These are phyloP conservation scores for Triplophysa tibetana DNA, from an alignment of 2,113 vertebrate species.

Conservation along the genomic window DNA sequence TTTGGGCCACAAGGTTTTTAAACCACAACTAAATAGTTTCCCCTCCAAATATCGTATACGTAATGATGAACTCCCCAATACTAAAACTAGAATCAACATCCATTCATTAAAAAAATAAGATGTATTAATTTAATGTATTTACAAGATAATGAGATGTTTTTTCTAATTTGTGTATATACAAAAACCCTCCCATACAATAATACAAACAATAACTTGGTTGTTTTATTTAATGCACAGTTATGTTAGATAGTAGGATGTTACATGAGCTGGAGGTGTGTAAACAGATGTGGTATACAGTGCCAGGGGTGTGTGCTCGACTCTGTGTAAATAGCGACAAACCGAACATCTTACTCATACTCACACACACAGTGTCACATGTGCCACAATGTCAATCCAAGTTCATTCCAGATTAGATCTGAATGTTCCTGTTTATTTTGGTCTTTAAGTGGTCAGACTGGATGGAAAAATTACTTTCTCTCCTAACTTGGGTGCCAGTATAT, in stretches of 20 bases:
- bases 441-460: not conserved
- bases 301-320: slow-evolving; percentile 44
- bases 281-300: slow-evolving; percentile 69
- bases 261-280: slow-evolving; percentile 59
- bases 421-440: not conserved
- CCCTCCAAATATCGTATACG: slow-evolving; percentile 61
- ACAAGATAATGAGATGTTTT: too few species aligned
- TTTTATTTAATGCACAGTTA: slow-evolving; percentile 53
- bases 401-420: not conserved
- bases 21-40: slow-evolving; percentile 69
- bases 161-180: too few species aligned
- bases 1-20: slow-evolving; percentile 67
- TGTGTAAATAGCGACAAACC: slow-evolving; percentile 48
- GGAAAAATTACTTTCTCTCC: not conserved
- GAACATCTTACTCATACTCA: slow-evolving; percentile 30
- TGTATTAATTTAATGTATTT: not conserved
- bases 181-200: not conserved
- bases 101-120: too few species aligned
- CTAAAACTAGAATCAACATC: not conserved
- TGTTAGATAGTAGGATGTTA: slow-evolving; percentile 49
- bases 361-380: slow-evolving; percentile 32
- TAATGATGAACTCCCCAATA: slow-evolving; percentile 11
- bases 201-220: not conserved
- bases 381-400: slow-evolving; percentile 26
- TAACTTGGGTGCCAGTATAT: not conserved